Percentiles rank a stretch among this genome's conserved stretches.
These are phyloP conservation scores for Pheosia tremula DNA, from an alignment of 2,888 invertebrate species.

Conservation along the genomic window DNA sequence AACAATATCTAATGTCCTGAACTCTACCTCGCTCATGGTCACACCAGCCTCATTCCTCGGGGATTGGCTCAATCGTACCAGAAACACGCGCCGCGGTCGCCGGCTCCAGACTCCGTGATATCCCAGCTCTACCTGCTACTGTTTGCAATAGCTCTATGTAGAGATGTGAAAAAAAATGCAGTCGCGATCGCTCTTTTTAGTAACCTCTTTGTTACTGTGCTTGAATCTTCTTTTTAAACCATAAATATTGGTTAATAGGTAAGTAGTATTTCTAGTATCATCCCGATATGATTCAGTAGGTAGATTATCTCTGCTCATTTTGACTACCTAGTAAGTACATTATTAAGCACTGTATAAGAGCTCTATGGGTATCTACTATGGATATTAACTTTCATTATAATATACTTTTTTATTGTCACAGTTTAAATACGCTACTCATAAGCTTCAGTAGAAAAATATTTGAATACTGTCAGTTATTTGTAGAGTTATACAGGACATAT, in stretches of 20 bases:
- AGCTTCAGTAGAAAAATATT: too few relatives aligned
- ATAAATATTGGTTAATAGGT: too few relatives aligned
- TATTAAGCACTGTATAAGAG: too few relatives aligned
- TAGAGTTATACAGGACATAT: neutral
- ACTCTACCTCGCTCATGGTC: slow-evolving; percentile 18
- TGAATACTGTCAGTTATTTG: neutral
- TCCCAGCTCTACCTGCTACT: slow-evolving; percentile 15
- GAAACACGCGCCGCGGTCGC: slow-evolving; percentile 72
- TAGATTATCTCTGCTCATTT: too few relatives aligned
- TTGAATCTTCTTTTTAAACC: too few relatives aligned
- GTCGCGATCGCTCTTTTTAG: neutral
- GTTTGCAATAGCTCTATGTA: slow-evolving; percentile 1
- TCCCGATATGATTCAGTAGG: too few relatives aligned
- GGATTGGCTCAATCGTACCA: slow-evolving; percentile 71
- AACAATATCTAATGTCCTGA: neutral
- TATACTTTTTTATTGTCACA: too few relatives aligned
- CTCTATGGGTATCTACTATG: too few relatives aligned
- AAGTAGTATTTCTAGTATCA: too few relatives aligned
- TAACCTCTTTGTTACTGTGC: neutral
- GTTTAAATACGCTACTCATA: too few relatives aligned
- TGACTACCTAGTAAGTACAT: too few relatives aligned
- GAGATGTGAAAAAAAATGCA: neutral
- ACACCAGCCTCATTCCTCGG: slow-evolving; percentile 27
- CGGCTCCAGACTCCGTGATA: slow-evolving; percentile 29
- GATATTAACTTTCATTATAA: too few relatives aligned